Percentiles rank a stretch among this genome's conserved stretches.
phyloP scores from a whole-genome alignment of 2,113 vertebrate genomes.

The Craseonycteris thonglongyai region DNA sequence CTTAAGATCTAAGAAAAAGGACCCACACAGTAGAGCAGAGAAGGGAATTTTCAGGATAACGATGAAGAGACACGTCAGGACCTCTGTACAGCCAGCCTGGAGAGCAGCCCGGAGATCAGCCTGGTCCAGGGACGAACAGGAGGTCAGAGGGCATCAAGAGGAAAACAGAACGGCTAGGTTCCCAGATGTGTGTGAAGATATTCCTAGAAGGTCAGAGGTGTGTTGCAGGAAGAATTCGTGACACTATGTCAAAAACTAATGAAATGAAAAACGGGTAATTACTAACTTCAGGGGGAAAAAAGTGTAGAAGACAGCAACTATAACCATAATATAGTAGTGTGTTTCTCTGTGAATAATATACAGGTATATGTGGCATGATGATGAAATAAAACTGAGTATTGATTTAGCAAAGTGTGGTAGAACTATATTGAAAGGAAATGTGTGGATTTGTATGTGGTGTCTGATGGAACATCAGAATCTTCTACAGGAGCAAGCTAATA shows the following conservation, averaged over 20 bases:
- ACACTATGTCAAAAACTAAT: not conserved
- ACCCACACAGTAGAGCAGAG: not conserved
- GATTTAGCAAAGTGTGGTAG: not conserved
- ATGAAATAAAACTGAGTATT: not conserved
- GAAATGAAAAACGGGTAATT: not conserved
- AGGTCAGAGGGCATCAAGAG: not conserved
- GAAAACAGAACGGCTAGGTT: not conserved
- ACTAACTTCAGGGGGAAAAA: conserved; percentile 8
- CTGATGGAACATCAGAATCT: not conserved
- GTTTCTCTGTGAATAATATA: not conserved
- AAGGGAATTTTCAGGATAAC: not conserved
- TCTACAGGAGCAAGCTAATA: conserved; percentile 16
- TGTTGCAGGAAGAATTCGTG: not conserved
- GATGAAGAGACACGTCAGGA: not conserved
- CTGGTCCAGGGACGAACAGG: not conserved
- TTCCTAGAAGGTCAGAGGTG: not conserved
- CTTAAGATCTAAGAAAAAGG: conserved; percentile 29
- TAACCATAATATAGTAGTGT: not conserved
- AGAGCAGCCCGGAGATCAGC: not conserved
- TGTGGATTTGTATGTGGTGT: not conserved
- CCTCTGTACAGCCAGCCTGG: not conserved
- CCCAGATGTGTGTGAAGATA: not conserved
- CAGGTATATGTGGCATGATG: not conserved
- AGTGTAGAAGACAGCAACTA: not conserved
- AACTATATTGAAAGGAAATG: not conserved